Conservation (phyloP, 30 jellyfish, hydroid and myxozoan genomes). For the Catostylus mosaicus region DNA sequence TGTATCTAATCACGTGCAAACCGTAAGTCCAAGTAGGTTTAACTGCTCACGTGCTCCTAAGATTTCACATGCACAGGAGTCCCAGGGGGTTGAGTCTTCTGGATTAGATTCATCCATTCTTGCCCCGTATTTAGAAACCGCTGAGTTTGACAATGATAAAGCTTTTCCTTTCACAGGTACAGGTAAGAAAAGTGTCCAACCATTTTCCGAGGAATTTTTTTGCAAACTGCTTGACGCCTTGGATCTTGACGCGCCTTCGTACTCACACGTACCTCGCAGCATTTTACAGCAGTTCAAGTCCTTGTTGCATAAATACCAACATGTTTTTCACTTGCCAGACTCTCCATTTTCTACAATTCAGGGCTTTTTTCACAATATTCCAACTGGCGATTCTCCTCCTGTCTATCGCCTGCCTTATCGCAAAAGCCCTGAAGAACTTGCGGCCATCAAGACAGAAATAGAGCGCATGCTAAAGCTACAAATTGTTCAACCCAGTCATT, state of each 20-base stretch:
- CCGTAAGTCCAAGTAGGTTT: not conserved
- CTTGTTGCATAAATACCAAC: not conserved
- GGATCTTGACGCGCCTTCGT: conserved; percentile 17
- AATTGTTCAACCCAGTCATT: conserved; percentile 2
- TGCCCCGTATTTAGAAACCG: not conserved
- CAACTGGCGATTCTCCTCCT: conserved; percentile 10
- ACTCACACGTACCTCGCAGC: conserved; percentile 16
- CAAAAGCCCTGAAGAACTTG: conserved; percentile 33
- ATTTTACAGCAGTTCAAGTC: not conserved
- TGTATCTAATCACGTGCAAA: not conserved
- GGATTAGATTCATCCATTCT: not conserved
- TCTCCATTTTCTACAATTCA: conserved; percentile 15
- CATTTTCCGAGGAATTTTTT: not conserved
- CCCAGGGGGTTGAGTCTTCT: not conserved
- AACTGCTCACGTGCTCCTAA: not conserved
- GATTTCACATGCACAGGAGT: not conserved
- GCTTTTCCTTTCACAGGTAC: not conserved
- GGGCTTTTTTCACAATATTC: conserved; percentile 11
- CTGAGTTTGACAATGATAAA: not conserved
- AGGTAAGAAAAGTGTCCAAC: not conserved
- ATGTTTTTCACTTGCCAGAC: conserved; percentile 18
- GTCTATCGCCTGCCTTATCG: conserved; percentile 38
- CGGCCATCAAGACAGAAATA: not conserved
- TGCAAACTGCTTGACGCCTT: conserved; percentile 4
- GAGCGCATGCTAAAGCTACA: conserved; percentile 2